Base-by-base conservation (phyloP, 2,888 invertebrate genomes). In the Metopia argyrocephala region DNA sequence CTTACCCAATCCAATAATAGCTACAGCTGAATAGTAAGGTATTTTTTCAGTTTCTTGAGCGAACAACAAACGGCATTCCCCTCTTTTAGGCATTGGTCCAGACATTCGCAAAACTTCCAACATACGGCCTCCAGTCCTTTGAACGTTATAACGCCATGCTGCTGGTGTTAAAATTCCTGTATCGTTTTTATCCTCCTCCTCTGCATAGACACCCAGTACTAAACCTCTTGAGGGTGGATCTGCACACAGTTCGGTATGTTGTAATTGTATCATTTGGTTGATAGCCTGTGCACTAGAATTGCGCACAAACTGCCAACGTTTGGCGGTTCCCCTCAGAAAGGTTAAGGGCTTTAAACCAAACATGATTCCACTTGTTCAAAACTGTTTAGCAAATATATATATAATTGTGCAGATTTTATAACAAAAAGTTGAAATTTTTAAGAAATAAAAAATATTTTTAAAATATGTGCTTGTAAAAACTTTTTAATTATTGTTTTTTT, bases 1-100 rank as follows among this genome's bases (percentile, higher is more conserved):
- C 68, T 92, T 92, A 5, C 96, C 96, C 46, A 96, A 91, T 18
- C 95, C 95, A n/a, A 94, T 94, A 5, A 96, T 93, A 5, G 94
- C 94, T 1, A 96, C 93, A 48, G 92, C 93, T 0, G 92, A 92
- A 86, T 93, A 95, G 70, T 86, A 87, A 2, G 89, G 89, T 5
- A 85, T 75, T 31, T 86, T 87, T 0, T 87, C 86, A 0, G 92
- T 91, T 83, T 94, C 94, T 28, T 95, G 86, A 83, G 93, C 93
- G 86, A 92, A 95, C 85, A 94, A 93, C 9, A 94, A 90, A 83
- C 94, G 91, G 2, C 91, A 92, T 90, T 91, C 93, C 86, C 91
- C 91, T 86, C 89, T 90, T 87, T 76, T 92, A 2, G 89, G 89
- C 89, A 91, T 92, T 79, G 89, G 93, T 85, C 89, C 93, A 50